Conservation (phyloP, 2,888 invertebrate species). For the Xestia c-nigrum region DNA sequence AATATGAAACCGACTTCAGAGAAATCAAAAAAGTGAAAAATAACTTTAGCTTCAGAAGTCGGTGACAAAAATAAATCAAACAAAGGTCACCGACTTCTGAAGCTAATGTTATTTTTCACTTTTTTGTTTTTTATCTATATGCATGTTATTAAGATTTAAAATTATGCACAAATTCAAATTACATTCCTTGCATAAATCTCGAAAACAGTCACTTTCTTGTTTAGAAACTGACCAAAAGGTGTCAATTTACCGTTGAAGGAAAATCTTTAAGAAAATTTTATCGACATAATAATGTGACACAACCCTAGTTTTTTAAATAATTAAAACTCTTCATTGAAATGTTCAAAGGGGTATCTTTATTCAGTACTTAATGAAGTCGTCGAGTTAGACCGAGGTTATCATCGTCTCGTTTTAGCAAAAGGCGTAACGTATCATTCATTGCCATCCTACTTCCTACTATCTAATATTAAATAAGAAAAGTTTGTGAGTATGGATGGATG, state of each 20-base stretch:
- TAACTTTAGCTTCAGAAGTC: too few relatives aligned
- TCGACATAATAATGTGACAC: background rate
- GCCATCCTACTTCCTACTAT: too few relatives aligned
- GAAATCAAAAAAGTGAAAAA: too few relatives aligned
- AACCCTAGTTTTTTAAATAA: slow-evolving; percentile 24
- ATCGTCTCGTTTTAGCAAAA: background rate
- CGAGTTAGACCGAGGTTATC: background rate
- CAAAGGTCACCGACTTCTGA: too few relatives aligned
- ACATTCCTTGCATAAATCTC: background rate
- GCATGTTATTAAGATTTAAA: background rate
- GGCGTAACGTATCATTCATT: background rate
- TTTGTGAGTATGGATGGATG: too few relatives aligned
- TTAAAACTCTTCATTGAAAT: slow-evolving; percentile 29
- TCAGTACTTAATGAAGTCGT: slow-evolving; percentile 19
- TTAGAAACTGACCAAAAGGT: background rate
- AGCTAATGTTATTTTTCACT: too few relatives aligned
- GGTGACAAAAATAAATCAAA: too few relatives aligned
- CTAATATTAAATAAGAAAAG: too few relatives aligned
- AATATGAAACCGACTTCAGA: too few relatives aligned
- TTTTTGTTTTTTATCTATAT: background rate
- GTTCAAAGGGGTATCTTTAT: slow-evolving; percentile 32
- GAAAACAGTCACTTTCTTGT: background rate
- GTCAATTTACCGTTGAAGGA: background rate
- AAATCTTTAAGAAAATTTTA: background rate
- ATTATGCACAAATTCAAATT: background rate